Conservation (phyloP, 2,888 invertebrate genomes). For the Amphipyra berbera region DNA sequence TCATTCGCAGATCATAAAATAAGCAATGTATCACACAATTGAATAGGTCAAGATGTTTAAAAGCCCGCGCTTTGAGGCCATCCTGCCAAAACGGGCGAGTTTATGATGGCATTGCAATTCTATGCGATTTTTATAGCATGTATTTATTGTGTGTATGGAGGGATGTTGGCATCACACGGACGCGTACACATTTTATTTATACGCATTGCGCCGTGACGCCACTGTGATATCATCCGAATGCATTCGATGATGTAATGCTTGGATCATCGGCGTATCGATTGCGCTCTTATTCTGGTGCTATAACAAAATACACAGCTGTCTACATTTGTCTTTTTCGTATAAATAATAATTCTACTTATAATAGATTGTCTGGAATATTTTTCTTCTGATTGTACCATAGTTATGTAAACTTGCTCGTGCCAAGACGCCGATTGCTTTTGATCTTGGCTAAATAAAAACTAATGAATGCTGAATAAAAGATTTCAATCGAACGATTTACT, state of each 20-base stretch:
- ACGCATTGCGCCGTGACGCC: conserved; percentile 70
- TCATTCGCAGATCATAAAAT: conserved; percentile 43
- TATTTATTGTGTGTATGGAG: conserved; percentile 64
- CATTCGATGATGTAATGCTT: conserved; percentile 73
- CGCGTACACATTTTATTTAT: conserved; percentile 59
- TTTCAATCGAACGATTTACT: conserved; percentile 42
- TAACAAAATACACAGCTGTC: conserved; percentile 42
- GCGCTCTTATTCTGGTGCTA: conserved; percentile 30
- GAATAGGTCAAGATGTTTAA: conserved; percentile 59
- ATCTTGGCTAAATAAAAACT: conserved; percentile 46
- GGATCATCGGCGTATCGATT: conserved; percentile 66
- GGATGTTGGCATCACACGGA: conserved; percentile 65
- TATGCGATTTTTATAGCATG: conserved; percentile 69
- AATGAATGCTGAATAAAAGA: conserved; percentile 50
- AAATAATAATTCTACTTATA: conserved; percentile 17
- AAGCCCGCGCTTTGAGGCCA: conserved; percentile 59
- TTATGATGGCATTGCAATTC: conserved; percentile 68
- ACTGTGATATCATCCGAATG: conserved; percentile 67
- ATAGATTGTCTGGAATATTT: conserved; percentile 47
- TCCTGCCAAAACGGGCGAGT: conserved; percentile 73
- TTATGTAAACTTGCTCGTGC: conserved; percentile 43
- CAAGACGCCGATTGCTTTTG: conserved; percentile 51
- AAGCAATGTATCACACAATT: conserved; percentile 45
- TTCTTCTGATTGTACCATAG: conserved; percentile 42
- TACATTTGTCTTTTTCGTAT: conserved; percentile 26